Evolutionary conservation across 64 coral and sea anemone genomes (phyloP), one percentile per base, ranked within the genome.

Genomic region (Catalaphyllia jardinei): DNA sequence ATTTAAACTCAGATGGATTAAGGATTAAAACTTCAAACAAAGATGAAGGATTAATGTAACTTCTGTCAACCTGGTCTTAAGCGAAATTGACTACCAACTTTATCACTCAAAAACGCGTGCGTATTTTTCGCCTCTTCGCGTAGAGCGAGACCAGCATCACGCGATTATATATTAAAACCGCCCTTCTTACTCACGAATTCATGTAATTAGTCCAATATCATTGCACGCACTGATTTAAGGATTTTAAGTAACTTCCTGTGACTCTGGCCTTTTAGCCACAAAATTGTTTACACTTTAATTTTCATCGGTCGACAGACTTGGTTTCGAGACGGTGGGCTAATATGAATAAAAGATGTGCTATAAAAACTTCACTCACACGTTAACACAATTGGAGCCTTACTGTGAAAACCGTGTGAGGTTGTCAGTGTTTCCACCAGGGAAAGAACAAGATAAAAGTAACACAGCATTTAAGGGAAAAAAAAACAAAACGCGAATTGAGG

Each of bases 1-100:
- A 14, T 77, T 50, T 7, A 50, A 49, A 20, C 38, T 77, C 52
- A 20, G 20, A 50, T 20, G 74, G 74, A 77, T 77, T 77, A 77
- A 77, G 74, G 74, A 77, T 77, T 77, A 77, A 77, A 77, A 49
- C 38, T 51, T 77, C 65, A 50, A 49, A 49, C 39, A 17, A n/a
- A 46, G 9, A 69, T 20, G 25, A 69, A 69, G 4, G 65, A 69
- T 69, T 25, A 69, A 10, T n/a, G 65, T 6, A 69, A 25, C 65
- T 10, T 69, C 25, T 69, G 65, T 69, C 65, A 69, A 28, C 65
- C 29, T 10, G 25, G 10, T 11, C 65, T 2, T 69, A 4, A 69
- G 65, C 9, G 65, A 69, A 69, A n/a, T 8, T 69, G 24, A 10
- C 65, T 69, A 11, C 4, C 6, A 69, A 69, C 22, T 69, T n/a